Evolutionary conservation across 2,888 invertebrate species (phyloP), one percentile per base, ranked within the genome.

Genomic region (Ganaspis brasiliensis): DNA sequence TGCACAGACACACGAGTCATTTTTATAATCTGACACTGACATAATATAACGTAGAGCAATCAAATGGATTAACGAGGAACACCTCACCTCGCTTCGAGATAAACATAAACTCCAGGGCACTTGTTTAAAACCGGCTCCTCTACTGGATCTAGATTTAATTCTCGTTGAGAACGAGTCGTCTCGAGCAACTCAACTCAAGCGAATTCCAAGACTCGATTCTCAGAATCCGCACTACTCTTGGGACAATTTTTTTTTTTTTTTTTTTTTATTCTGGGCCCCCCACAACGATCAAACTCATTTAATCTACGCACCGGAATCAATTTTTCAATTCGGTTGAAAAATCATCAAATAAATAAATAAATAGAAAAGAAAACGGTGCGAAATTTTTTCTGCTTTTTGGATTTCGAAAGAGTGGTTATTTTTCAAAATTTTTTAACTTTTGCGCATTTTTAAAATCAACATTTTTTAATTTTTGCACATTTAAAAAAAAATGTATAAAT

Each of bases 181-280:
- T 59, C 81, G 82, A 83, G 87, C 87, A 85, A 83, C 82, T 87
- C 85, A 88, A 87, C 88, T 87, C 86, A 87, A 89, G 87, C 85
- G 84, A 87, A 88, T 88, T 87, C 86, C 89, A 83, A 87, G 85
- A 86, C 87, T 87, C 85, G 87, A 88, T 89, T 89, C 89, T 63
- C 10, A 35, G 37, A 63, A 63, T 21, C 19, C 12, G 19, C 37
- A 61, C 12, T 37, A 19, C 61, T 37, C 21, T 63, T 21, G 63
- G 37, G 63, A 40, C 63, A 24, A 63, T 40, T 63, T 63, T 61
- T 61, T 35, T 31, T 61, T 19, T 61, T 40, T 37, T 63, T 63
- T 21, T 63, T 37, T 19, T 21, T 12, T 9, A 14, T 19, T n/a
- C n/a, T n/a, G n/a, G n/a, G n/a, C 40, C 12, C 63, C 37, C 37